A percentile compares a stretch with the other conserved stretches of the same genome.
Evolutionary conservation across 2,113 vertebrate genomes (phyloP).

Genomic region (Xiphophorus couchianus): DNA sequence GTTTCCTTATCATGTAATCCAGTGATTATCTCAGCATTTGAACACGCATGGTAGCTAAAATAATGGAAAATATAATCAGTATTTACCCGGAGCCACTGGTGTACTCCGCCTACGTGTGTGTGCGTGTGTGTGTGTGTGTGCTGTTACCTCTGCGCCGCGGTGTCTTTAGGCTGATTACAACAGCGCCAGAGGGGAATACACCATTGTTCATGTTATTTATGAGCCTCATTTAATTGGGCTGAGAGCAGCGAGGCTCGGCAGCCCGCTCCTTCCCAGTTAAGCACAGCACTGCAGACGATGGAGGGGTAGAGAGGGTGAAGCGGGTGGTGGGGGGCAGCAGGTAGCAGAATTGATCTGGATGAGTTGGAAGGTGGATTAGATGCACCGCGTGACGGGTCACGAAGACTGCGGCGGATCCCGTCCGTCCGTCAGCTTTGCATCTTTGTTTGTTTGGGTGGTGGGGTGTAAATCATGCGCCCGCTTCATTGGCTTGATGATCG

Average conservation of each 20-base stretch:
- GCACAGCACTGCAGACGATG: constrained; percentile 16
- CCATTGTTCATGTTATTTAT: constrained; percentile 74
- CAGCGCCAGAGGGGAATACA: constrained; percentile 58
- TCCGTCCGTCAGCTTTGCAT: neutral
- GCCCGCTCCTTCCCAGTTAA: constrained; percentile 30
- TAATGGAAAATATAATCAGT: constrained; percentile 3
- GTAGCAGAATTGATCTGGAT: constrained; percentile 52
- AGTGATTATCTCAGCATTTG: neutral
- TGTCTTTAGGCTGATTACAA: constrained; percentile 63
- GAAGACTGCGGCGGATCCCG: neutral
- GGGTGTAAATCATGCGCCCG: constrained; percentile 18
- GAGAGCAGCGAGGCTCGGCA: constrained; percentile 44
- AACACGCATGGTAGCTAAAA: neutral
- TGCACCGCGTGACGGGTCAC: constrained; percentile 8
- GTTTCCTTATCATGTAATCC: neutral
- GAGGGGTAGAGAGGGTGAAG: neutral
- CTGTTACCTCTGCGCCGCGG: constrained; percentile 20
- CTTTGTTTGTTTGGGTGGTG: constrained; percentile 2
- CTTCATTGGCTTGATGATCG: constrained; percentile 27
- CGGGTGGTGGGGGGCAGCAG: constrained; percentile 28
- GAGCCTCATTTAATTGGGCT: constrained; percentile 69
- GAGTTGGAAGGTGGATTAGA: constrained; percentile 18
- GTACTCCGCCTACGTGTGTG: constrained; percentile 11
- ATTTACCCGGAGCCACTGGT: constrained; percentile 12
- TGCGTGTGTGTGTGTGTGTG: constrained; percentile 12